These are phyloP conservation scores for Epistrophe eligans DNA, from an alignment of 2,888 invertebrate genomes.

Conservation along the genomic window DNA sequence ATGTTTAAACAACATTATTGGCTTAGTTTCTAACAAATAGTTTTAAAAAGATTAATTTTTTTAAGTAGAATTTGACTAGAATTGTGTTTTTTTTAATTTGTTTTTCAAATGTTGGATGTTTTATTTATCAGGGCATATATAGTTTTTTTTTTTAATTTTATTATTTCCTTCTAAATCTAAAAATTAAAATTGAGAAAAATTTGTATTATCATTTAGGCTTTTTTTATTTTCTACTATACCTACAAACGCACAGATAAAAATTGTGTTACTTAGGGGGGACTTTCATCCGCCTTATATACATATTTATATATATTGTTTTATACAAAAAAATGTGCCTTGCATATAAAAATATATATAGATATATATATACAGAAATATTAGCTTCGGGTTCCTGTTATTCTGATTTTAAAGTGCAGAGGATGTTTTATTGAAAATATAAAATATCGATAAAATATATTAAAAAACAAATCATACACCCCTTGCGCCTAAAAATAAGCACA, in stretches of 20 bases:
- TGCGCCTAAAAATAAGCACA: constrained; percentile 40
- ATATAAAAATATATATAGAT: constrained; percentile 73
- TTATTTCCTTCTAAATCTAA: constrained; percentile 30
- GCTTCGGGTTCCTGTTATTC: constrained; percentile 26
- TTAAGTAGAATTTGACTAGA: constrained; percentile 84
- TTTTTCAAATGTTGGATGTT: constrained; percentile 68
- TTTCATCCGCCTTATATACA: constrained; percentile 82
- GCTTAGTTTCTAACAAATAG: constrained; percentile 69
- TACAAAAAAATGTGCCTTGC: constrained; percentile 58
- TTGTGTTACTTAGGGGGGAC: constrained; percentile 79
- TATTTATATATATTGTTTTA: constrained; percentile 79
- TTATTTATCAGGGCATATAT: constrained; percentile 75
- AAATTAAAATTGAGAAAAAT: constrained; percentile 47
- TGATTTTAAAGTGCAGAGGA: constrained; percentile 53
- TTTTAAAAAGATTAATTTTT: constrained; percentile 77
- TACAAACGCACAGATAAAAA: constrained; percentile 77
- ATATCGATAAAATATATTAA: constrained; percentile 3
- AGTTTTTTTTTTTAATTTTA: constrained; percentile 43
- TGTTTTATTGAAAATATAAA: constrained; percentile 10
- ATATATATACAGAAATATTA: constrained; percentile 62
- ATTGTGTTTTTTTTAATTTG: constrained; percentile 68
- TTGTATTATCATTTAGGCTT: constrained; percentile 60
- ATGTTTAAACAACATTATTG: constrained; percentile 60
- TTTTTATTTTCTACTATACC: constrained; percentile 57
- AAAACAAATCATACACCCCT: constrained; percentile 29